These are phyloP conservation scores for Cerastis leucographa DNA, from an alignment of 2,888 invertebrate genomes.

Conservation along the genomic window DNA sequence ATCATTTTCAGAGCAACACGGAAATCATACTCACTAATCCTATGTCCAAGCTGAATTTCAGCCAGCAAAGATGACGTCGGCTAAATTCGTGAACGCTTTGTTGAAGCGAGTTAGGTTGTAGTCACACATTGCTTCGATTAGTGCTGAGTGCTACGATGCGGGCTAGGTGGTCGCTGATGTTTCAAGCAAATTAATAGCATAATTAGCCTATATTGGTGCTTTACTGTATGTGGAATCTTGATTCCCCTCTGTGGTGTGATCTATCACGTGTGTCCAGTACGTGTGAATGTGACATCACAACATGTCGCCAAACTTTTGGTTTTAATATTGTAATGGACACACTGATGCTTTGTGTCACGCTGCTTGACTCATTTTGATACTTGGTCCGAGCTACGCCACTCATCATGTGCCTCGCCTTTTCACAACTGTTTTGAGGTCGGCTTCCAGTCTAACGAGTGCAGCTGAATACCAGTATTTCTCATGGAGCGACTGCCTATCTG, in stretches of 20 bases:
- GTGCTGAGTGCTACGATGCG: not conserved
- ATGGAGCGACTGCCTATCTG: no score
- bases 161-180: no score
- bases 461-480: no score
- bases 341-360: not conserved
- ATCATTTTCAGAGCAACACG: slow-evolving; percentile 41
- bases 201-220: not conserved
- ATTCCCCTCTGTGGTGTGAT: not conserved
- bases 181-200: not conserved
- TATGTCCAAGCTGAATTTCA: slow-evolving; percentile 46
- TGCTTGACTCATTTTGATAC: not conserved
- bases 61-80: slow-evolving; percentile 46
- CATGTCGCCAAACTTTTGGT: not conserved
- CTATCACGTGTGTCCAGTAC: not conserved
- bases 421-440: no score
- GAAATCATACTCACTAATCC: slow-evolving; percentile 42
- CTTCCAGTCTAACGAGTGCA: no score
- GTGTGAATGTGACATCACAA: not conserved
- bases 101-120: slow-evolving; percentile 24
- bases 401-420: not conserved
- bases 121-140: slow-evolving; percentile 1
- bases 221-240: not conserved
- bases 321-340: not conserved
- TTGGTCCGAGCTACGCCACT: not conserved
- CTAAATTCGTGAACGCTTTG: slow-evolving; percentile 39